phyloP scores from a whole-genome alignment of 2,797 vertebrate species.

The Rhincodon typus region DNA sequence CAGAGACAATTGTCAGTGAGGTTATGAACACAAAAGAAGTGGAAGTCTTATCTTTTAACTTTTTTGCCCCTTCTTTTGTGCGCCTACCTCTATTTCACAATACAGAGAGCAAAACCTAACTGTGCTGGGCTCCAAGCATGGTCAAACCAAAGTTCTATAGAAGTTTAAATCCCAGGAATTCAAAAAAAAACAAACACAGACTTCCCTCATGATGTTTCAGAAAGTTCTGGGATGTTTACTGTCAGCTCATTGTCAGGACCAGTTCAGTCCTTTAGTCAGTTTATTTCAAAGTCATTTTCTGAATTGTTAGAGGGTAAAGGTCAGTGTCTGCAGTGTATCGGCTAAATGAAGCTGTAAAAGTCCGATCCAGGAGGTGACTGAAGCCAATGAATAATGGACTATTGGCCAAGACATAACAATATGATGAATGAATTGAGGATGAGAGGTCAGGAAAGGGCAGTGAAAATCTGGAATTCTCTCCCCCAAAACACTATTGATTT shows the following conservation, averaged over 20 bases:
- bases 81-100: neutral
- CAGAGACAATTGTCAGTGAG: neutral
- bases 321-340: neutral
- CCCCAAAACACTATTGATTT: no score
- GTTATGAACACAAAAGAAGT: neutral
- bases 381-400: neutral
- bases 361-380: neutral
- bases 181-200: neutral
- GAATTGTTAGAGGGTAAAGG: neutral
- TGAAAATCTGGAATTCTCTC: neutral
- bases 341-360: neutral
- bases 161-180: neutral
- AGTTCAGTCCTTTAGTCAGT: constrained; percentile 13
- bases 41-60: neutral
- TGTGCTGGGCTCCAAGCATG: neutral
- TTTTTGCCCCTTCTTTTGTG: neutral
- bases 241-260: neutral
- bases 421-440: neutral
- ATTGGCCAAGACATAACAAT: neutral
- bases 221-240: neutral
- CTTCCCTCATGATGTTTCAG: neutral
- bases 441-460: neutral
- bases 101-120: neutral
- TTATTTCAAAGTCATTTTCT: neutral
- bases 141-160: neutral